Evolutionary conservation across 2,797 vertebrate genomes (phyloP).

Genomic region (Xenops minutus): DNA sequence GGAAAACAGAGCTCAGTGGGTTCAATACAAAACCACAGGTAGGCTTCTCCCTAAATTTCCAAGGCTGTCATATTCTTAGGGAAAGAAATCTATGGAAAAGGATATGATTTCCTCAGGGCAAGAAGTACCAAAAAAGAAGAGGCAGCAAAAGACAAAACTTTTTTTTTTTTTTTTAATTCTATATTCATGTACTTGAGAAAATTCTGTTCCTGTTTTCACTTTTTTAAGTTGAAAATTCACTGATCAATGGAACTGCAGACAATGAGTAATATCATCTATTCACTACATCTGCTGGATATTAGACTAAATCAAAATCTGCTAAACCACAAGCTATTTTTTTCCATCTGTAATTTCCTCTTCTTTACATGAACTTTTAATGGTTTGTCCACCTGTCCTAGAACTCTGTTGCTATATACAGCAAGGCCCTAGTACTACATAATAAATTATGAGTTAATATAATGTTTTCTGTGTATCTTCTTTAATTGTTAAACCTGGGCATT

Average conservation of each 20-base stretch:
- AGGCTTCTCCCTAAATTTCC: not conserved
- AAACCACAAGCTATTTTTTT: not conserved
- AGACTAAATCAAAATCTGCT: not conserved
- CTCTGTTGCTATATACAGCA: not conserved
- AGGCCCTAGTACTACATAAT: not conserved
- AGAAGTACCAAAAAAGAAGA: too few relatives aligned
- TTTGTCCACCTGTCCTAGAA: not conserved
- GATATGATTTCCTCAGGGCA: too few relatives aligned
- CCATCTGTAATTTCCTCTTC: not conserved
- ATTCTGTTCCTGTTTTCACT: not conserved
- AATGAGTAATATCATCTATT: not conserved
- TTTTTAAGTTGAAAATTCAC: not conserved
- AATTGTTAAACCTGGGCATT: not conserved
- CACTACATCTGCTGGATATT: not conserved
- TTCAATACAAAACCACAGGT: not conserved
- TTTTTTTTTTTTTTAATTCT: too few relatives aligned
- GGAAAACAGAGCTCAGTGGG: not conserved
- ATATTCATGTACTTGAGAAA: not conserved
- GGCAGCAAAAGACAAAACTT: too few relatives aligned
- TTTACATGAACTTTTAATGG: not conserved
- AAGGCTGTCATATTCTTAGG: not conserved
- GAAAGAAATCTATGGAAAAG: not conserved
- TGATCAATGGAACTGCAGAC: not conserved
- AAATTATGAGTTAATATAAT: not conserved
- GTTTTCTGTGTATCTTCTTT: not conserved